phyloP scores from a whole-genome alignment of 2,797 vertebrate species.

The Semotilus atromaculatus region DNA sequence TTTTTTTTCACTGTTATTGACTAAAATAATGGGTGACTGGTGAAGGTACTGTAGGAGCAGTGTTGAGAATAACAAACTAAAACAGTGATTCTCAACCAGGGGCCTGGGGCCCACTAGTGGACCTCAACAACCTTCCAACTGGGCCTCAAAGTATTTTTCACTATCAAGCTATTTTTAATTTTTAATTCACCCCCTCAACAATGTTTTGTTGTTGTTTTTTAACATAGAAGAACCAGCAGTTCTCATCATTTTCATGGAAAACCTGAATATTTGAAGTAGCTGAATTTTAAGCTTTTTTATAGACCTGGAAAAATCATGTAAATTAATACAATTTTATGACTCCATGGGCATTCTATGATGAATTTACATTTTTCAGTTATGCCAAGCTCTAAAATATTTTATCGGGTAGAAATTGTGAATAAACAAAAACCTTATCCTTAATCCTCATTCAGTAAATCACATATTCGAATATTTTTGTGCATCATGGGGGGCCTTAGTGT shows the following conservation, averaged over 20 bases:
- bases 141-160: neutral
- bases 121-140: neutral
- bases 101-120: neutral
- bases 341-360: neutral
- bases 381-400: neutral
- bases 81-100: neutral
- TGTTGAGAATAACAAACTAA: neutral
- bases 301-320: neutral
- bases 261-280: neutral
- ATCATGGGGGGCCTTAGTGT: neutral
- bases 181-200: neutral
- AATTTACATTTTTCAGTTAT: neutral
- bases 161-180: neutral
- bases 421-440: neutral
- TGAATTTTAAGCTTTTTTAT: neutral
- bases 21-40: constrained; percentile 14
- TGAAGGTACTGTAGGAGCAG: neutral
- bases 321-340: neutral
- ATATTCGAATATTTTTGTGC: neutral
- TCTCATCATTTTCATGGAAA: neutral
- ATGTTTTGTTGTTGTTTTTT: neutral
- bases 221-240: neutral
- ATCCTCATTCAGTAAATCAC: neutral
- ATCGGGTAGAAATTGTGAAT: neutral
- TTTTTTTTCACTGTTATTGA: constrained; percentile 8